phyloP scores from a whole-genome alignment of 2,888 invertebrate genomes.

The Idaea aversata region DNA sequence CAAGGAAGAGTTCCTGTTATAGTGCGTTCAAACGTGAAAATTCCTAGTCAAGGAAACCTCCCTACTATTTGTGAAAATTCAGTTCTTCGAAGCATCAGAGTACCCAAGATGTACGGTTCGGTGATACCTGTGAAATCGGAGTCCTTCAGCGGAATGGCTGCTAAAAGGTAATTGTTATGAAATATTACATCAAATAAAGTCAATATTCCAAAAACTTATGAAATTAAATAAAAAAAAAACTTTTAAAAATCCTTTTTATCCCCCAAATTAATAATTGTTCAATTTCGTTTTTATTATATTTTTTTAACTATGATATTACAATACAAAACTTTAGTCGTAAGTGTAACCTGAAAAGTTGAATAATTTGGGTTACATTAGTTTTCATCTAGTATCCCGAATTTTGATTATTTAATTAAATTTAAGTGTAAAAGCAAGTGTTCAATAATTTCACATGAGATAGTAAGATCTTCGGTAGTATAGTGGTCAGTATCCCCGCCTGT shows the following conservation, averaged over 20 bases:
- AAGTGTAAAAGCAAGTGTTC: background rate
- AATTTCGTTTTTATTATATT: background rate
- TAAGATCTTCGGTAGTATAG: conserved; percentile 1
- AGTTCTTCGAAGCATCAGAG: conserved; percentile 58
- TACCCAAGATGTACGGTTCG: conserved; percentile 67
- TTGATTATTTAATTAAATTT: background rate
- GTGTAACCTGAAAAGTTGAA: background rate
- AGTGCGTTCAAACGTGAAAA: conserved; percentile 15
- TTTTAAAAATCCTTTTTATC: background rate
- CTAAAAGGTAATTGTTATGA: conserved; percentile 64
- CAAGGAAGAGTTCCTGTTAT: conserved; percentile 37
- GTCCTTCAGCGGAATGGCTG: conserved; percentile 70
- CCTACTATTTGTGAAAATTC: conserved; percentile 53
- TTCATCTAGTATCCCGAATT: background rate
- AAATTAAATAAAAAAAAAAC: background rate
- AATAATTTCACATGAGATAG: background rate
- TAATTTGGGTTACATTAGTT: background rate
- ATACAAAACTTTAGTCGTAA: background rate
- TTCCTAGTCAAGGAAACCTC: conserved; percentile 22
- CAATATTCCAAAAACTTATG: background rate
- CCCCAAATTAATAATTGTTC: background rate
- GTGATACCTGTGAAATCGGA: conserved; percentile 72
- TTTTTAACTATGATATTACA: background rate
- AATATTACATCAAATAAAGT: conserved; percentile 22
- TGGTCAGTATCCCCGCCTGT: conserved; percentile 76